Base-by-base conservation (phyloP, 2,888 invertebrate species). In the Drosophila lacicola region DNA sequence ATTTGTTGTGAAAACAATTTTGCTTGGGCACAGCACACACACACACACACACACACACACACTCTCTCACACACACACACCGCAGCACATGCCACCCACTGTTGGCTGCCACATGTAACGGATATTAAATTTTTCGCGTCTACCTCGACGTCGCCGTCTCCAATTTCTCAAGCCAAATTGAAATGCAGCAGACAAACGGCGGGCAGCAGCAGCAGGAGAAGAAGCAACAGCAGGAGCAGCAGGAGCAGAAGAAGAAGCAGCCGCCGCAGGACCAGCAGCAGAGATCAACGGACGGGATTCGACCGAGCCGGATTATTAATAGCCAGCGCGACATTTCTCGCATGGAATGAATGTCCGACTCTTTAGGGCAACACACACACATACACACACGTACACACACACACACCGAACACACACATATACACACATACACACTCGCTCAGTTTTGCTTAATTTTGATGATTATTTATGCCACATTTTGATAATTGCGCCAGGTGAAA, bases 1-100 rank as follows among this genome's bases (percentile, higher is more conserved):
- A 88, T 88, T 88, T 88, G 84, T 84, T 86, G 81, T 71, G 80
- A 85, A 88, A 86, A 82, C 75, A 85, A 88, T 84, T 84, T 83
- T 67, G 56, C 77, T 70, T 72, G 78, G 82, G 75, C 29, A 29
- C 25, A 25, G 3, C 19, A 1, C 25, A 6, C 25, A 25, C 25
- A 25, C 25, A 25, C 25, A 25, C 6, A 25, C 8, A 2, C 6
- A 25, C 6, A 6, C 25, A 25, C 25, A 25, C 8, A 29, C 17
- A 17, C 17, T n/a, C n/a, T n/a, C n/a, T n/a, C 25, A 29, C 29
- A 29, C 8, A 29, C 53, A 54, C 50, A 39, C n/a, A 51, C 21
- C 14, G 41, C 41, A 21, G 53, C 41, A 9, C 21, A 33, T 51
- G 25, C 37, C 57, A 56, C 61, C 51, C 46, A 53, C 58, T 36